phyloP scores from a whole-genome alignment of 2,797 vertebrate species.

The Chelon labrosus region DNA sequence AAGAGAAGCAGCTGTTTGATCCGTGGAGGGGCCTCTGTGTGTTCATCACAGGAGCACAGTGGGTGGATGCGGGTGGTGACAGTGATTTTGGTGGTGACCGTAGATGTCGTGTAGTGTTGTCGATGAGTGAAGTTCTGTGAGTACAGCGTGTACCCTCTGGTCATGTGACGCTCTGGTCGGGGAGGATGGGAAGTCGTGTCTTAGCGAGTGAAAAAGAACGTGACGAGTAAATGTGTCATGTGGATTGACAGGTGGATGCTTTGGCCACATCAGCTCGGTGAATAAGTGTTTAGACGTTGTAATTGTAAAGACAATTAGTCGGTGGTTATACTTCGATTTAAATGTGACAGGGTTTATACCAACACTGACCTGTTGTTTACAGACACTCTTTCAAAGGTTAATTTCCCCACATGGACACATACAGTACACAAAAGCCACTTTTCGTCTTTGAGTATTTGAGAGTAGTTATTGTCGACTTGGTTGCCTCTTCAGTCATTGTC shows the following conservation, averaged over 20 bases:
- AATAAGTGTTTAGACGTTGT: conserved; percentile 34
- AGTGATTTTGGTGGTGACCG: conserved; percentile 7
- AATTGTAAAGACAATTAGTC: conserved; percentile 30
- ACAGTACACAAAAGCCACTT: conserved; percentile 35
- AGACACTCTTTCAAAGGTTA: conserved; percentile 30
- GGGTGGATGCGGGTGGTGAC: conserved; percentile 3
- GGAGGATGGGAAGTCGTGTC: conserved; percentile 15
- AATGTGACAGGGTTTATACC: conserved; percentile 32
- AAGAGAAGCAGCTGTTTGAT: conserved; percentile 27
- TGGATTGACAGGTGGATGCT: conserved; percentile 17
- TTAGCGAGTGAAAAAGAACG: conserved; percentile 29
- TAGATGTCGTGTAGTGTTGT: conserved; percentile 39
- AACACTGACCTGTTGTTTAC: conserved; percentile 56
- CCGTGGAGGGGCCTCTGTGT: background rate
- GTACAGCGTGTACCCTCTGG: conserved; percentile 24
- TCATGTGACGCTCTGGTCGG: conserved; percentile 48
- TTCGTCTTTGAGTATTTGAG: conserved; percentile 14
- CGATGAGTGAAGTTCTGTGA: conserved; percentile 26
- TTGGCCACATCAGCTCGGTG: conserved; percentile 20
- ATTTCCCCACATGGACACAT: conserved; percentile 24
- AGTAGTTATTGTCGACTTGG: background rate
- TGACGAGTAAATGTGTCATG: conserved; percentile 24
- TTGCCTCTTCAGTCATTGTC: conserved; percentile 21
- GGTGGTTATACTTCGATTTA: conserved; percentile 24
- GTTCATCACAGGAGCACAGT: background rate